Evolutionary conservation across 2,113 vertebrate species (phyloP).

Genomic region (Ammodytes dubius): DNA sequence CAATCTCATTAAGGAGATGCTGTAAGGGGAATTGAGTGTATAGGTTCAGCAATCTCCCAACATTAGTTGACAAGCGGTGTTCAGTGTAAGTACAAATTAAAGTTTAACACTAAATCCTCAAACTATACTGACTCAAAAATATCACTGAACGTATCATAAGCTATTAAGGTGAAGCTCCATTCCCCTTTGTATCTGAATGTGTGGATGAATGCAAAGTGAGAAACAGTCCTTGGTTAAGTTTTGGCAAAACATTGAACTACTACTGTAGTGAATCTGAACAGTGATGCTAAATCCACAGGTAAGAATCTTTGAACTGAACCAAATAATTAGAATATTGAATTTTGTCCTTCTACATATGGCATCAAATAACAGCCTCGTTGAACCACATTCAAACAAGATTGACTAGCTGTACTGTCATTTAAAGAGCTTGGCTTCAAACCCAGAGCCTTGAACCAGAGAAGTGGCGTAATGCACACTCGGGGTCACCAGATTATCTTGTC

Average conservation of each 20-base stretch:
- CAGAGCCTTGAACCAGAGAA: constrained; percentile 58
- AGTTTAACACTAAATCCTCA: not conserved
- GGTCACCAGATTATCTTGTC: constrained; percentile 73
- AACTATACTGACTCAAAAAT: not conserved
- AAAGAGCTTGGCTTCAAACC: constrained; percentile 55
- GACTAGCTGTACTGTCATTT: constrained; percentile 24
- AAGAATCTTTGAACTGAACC: not conserved
- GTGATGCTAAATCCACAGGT: too few relatives aligned
- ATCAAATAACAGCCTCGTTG: constrained; percentile 17
- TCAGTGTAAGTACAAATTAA: not conserved
- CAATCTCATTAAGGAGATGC: not conserved
- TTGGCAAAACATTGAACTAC: not conserved
- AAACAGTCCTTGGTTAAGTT: not conserved
- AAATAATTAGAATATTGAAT: not conserved
- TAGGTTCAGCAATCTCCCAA: not conserved
- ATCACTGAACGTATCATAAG: not conserved
- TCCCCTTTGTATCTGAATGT: not conserved
- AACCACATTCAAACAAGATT: constrained; percentile 45
- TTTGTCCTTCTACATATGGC: not conserved
- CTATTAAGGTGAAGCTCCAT: not conserved
- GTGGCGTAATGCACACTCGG: constrained; percentile 55
- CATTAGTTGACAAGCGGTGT: not conserved
- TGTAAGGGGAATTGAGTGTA: not conserved
- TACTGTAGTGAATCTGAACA: not conserved
- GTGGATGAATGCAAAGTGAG: not conserved